phyloP scores from a whole-genome alignment of 1,140 invertebrate species.

The Fopius arisanus region DNA sequence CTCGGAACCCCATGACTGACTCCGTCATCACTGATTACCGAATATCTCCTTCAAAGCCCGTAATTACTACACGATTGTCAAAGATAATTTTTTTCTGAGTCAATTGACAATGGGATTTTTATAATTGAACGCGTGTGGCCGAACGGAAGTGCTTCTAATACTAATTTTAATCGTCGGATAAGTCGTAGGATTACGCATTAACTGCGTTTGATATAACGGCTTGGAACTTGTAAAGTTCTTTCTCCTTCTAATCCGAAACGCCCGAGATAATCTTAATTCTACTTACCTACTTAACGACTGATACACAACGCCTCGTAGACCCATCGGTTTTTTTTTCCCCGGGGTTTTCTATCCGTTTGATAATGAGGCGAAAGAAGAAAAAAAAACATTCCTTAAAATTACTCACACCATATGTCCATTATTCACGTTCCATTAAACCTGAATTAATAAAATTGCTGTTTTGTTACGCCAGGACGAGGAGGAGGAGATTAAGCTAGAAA shows the following conservation, averaged over 20 bases:
- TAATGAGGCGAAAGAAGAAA: background rate
- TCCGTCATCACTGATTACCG: slow-evolving; percentile 18
- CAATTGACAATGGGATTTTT: too few species aligned
- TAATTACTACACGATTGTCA: background rate
- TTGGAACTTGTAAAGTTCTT: slow-evolving; percentile 9
- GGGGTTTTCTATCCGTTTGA: slow-evolving; percentile 21
- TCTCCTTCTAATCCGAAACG: slow-evolving; percentile 35
- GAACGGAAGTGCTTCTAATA: too few species aligned
- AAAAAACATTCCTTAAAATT: background rate
- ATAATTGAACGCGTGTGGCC: too few species aligned
- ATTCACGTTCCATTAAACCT: slow-evolving; percentile 7
- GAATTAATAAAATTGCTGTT: background rate
- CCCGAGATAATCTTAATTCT: slow-evolving; percentile 43
- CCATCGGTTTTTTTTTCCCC: slow-evolving; percentile 22
- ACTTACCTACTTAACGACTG: slow-evolving; percentile 47
- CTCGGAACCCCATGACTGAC: slow-evolving; percentile 11
- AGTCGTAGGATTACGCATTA: background rate
- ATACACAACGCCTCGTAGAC: slow-evolving; percentile 35
- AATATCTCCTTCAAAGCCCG: background rate
- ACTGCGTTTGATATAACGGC: background rate
- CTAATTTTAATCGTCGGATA: background rate
- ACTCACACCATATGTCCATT: background rate
- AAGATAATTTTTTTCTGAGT: background rate
- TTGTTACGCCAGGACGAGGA: slow-evolving; percentile 86
- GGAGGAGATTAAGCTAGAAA: slow-evolving; percentile 99